Evolutionary conservation across 2,113 vertebrate genomes (phyloP).

Genomic region (Jacana jacana): DNA sequence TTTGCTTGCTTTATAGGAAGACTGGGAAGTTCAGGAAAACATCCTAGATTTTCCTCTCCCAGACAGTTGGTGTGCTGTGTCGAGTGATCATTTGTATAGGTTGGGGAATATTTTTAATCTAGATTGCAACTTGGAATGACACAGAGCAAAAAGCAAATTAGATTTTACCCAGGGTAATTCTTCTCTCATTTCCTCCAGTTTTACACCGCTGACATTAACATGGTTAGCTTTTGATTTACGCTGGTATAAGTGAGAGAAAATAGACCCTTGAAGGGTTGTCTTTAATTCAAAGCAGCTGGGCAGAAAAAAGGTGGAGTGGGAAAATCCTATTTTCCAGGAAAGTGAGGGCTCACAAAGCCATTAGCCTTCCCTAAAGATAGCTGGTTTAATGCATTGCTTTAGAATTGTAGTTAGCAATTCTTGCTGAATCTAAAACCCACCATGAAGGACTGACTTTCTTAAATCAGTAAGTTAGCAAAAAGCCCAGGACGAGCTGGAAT

Average conservation of each 20-base stretch:
- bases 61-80: background rate
- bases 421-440: background rate
- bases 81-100: background rate
- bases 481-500: background rate
- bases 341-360: background rate
- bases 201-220: conserved; percentile 35
- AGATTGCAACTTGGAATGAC: background rate
- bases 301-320: background rate
- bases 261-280: background rate
- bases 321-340: conserved; percentile 16
- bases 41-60: background rate
- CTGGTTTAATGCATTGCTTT: background rate
- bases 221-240: conserved; percentile 16
- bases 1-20: background rate
- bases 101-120: background rate
- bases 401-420: background rate
- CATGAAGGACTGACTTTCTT: background rate
- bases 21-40: background rate
- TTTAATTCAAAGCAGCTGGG: conserved; percentile 49
- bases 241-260: conserved; percentile 18
- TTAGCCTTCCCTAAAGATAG: conserved; percentile 8
- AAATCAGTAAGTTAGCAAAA: background rate
- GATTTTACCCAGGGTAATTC: conserved; percentile 28
- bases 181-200: conserved; percentile 50
- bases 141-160: conserved; percentile 1